Base-by-base conservation (phyloP, 35 echinoderm and acorn worm genomes). In the Nesometra sesokonis region DNA sequence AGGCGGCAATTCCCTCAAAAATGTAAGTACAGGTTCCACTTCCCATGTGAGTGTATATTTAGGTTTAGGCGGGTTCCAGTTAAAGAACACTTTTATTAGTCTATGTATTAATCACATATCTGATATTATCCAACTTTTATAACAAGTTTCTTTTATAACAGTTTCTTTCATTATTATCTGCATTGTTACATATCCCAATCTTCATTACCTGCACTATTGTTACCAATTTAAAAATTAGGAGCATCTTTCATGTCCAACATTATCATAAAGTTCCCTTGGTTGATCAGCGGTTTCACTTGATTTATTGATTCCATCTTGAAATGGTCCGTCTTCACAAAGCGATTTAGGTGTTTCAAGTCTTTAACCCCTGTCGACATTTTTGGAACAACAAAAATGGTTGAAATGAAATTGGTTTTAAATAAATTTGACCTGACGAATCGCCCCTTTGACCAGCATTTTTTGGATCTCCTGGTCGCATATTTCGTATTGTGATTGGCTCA, bases 331-430 rank as follows among this genome's bases (percentile, higher is more conserved):
- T 17, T 13, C 0, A 80, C 23, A 36, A 32, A 80, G 0, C 27
- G 5, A n/a, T 80, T 80, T 3, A 80, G 79, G 3, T 13, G 17
- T 36, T 80, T 80, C 31, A 80, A 23, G 77, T 30, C 77, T 29
- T 3, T 32, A 78, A 3, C 77, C 77, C 27, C 77, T 78, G 77
- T 78, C 27, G n/a, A n/a, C n/a, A 23, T 23, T 32, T 78, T 86
- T 35, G 89, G 84, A 19, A 84, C 77, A 19, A 84, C 47, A 46
- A 90, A 89, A 31, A 90, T 80, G 57, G 81, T 90, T 37, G 89
- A 85, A 27, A 83, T 84, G 23, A n/a, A 52, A 89, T 35, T 84
- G 79, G 36, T 84, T 31, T 57, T 27, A 15, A 76, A 78, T 15
- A 32, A 13, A 30, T 17, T 33, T 31, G 1, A 84, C 35, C 30